Base-by-base conservation (phyloP, 2,113 vertebrate genomes). In the Sakesphorus luctuosus region DNA sequence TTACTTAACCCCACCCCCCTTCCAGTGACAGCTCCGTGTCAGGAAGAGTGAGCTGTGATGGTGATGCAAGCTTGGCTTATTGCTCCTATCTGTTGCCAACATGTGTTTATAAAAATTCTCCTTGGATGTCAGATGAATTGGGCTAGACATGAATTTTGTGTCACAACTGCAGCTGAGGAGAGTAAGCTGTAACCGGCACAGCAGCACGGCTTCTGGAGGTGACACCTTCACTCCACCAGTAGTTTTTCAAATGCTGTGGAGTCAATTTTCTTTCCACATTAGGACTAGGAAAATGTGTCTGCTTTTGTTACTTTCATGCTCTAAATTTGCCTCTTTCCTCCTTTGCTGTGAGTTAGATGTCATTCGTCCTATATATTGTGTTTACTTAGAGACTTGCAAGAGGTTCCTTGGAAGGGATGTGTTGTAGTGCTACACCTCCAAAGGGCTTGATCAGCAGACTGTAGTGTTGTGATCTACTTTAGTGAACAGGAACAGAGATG, bases 281-380 rank as follows among this genome's bases (percentile, higher is more conserved):
- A 61, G 46, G 28, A 25, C 21, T 61, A 33, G 44, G 17, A 38
- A 28, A 66, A 55, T 5, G 3, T 38, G 18, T 5, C 11, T 65
- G 24, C 14, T 76, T 87, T 62, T 88, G 10, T 71, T 79, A 7
- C 55, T 82, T 89, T 55, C 49, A 46, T 38, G 38, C 25, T 73
- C 44, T 89, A 49, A 53, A 69, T 65, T 67, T 82, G 4, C 18
- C 28, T 52, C 7, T 79, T 88, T 47, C 9, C 16, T 65, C 18
- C 35, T 55, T 82, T 78, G 15, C 15, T 46, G 18, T 44, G 18
- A 49, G 20, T 4, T 2, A 0, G 33, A 43, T 3, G 0, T 19
- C 26, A 10, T 17, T 52, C 6, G 19, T 63, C 46, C n/a, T 18
- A 10, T 21, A 23, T 21, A 35, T 6, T 61, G 14, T 44, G 38